Conservation (phyloP, 2,888 invertebrate species). For the Morinoia aosen region DNA sequence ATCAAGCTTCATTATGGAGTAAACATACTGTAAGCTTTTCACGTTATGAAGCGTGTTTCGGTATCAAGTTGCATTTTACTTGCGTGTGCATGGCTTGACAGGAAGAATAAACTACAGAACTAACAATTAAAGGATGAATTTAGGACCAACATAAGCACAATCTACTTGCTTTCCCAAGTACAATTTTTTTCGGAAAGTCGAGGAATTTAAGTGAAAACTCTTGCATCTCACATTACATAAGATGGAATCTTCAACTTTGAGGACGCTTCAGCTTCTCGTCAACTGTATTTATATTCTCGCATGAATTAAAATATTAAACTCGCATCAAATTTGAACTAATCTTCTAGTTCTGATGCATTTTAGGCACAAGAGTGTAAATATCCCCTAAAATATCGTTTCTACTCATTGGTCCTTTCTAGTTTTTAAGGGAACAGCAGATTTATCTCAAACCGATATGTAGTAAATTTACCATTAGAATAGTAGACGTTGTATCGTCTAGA, state of each 20-base stretch:
- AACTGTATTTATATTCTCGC: neutral
- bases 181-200: neutral
- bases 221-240: neutral
- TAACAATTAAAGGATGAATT: neutral
- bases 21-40: neutral
- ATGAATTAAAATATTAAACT: neutral
- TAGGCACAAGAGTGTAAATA: neutral
- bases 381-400: neutral
- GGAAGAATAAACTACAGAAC: neutral
- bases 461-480: too few species aligned
- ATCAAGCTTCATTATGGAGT: neutral
- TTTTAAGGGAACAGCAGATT: neutral
- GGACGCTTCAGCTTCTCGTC: neutral
- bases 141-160: neutral
- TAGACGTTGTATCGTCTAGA: too few species aligned
- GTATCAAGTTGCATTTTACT: neutral
- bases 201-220: neutral
- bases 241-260: neutral
- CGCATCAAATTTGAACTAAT: neutral
- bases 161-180: neutral
- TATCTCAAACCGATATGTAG: too few species aligned
- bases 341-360: neutral
- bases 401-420: neutral
- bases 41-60: neutral
- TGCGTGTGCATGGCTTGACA: neutral